Evolutionary conservation across 1,140 invertebrate species (phyloP), one percentile per base, ranked within the genome.

Genomic region (Bombyx mori): DNA sequence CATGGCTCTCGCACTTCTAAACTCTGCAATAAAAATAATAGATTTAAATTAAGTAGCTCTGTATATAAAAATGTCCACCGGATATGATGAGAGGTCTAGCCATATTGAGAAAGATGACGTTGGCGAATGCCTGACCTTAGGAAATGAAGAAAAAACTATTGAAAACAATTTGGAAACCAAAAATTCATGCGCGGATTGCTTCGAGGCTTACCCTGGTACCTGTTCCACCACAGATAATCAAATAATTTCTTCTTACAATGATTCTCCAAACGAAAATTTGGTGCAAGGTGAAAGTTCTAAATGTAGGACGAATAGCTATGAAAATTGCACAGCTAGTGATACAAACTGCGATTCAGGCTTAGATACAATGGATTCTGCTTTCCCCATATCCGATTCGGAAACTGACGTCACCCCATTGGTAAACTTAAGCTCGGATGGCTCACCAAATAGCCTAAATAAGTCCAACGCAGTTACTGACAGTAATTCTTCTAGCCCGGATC

Each of bases 101-200:
- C 73, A 75, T 75, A 77, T 74, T 73, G 73, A 68, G 51, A 61
- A 47, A 65, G 69, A 71, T 58, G 71, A 80, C 74, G 75, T 78
- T 54, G 73, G 68, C 66, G 56, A 54, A 57, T 35, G 26, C 26
- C 4, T 35, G 26, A 35, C 26, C 26, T 35, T 35, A 35, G 61
- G 57, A 46, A 47, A 56, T 22, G 73, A 73, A 65, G 73, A 79
- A 71, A 77, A 75, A 71, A 64, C 26, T 26, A 35, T 22, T 51
- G 50, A 51, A 51, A 51, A 51, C 42, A 35, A 35, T 35, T 35
- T 35, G 26, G 26, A 35, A 35, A 35, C 26, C 26, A 35, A 35
- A 35, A 79, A 83, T 71, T 85, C 82, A 6, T 79, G 79, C 2
- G 45, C 75, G 7, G 79, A 82, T 3, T 49, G 9, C 22, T 49